Evolutionary conservation across 1,140 invertebrate species (phyloP).

Genomic region (Drosophila mauritiana): DNA sequence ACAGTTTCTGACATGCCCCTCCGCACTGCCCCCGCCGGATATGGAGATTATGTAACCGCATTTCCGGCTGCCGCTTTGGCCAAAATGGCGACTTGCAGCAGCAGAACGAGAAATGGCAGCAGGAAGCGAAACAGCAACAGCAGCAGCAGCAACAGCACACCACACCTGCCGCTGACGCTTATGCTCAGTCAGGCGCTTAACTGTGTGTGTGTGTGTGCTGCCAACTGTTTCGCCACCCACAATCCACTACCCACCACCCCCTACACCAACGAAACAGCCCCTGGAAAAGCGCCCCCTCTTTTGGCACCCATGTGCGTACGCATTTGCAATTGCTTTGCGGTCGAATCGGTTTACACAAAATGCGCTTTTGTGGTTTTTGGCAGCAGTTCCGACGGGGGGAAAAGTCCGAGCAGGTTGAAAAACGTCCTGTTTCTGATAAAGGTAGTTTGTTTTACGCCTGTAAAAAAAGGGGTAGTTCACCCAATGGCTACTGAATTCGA

Average conservation of each 20-base stretch:
- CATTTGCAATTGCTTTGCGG: constrained; percentile 78
- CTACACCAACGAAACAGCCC: no score
- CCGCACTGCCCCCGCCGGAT: constrained; percentile 21
- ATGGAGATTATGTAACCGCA: constrained; percentile 76
- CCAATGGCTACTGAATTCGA: constrained; percentile 10
- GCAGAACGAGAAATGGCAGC: constrained; percentile 29
- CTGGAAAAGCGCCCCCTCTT: neutral
- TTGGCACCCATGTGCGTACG: constrained; percentile 25
- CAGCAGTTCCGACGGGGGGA: constrained; percentile 24
- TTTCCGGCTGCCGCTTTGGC: constrained; percentile 58
- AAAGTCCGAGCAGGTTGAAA: neutral
- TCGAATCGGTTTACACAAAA: constrained; percentile 76
- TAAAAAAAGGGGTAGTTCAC: neutral
- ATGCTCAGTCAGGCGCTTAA: constrained; percentile 55
- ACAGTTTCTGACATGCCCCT: constrained; percentile 45
- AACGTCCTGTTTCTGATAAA: constrained; percentile 9
- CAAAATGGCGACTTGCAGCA: constrained; percentile 38
- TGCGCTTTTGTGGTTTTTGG: constrained; percentile 72
- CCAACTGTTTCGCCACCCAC: constrained; percentile 12
- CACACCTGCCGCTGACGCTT: constrained; percentile 62
- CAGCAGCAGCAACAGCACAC: constrained; percentile 23
- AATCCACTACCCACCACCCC: neutral
- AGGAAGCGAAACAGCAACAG: constrained; percentile 29
- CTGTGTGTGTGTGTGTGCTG: constrained; percentile 19
- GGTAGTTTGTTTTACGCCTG: neutral